Percentiles rank a stretch among this genome's conserved stretches.
Conservation (phyloP, 2,113 vertebrate genomes). For the Osmerus eperlanus region DNA sequence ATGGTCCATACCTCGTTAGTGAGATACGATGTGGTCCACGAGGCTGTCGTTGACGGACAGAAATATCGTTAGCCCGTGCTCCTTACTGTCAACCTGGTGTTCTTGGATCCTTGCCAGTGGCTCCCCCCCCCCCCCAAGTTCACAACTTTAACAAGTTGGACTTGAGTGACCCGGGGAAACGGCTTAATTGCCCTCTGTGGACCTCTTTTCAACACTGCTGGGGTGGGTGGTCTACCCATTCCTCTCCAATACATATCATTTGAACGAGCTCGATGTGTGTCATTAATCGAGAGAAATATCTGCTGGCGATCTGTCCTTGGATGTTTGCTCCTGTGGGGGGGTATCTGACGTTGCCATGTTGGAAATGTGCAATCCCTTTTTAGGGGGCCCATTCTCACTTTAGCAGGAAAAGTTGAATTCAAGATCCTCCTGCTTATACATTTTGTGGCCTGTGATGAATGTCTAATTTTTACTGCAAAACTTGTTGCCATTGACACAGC, state of each 20-base stretch:
- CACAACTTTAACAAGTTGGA: slow-evolving; percentile 53
- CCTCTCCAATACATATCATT: slow-evolving; percentile 29
- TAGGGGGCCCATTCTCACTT: not conserved
- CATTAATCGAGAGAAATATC: slow-evolving; percentile 37
- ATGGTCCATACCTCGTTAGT: slow-evolving; percentile 34
- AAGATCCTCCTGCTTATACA: too few relatives aligned
- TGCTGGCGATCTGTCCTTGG: slow-evolving; percentile 13
- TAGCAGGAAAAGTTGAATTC: too few relatives aligned
- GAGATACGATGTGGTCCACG: slow-evolving; percentile 23
- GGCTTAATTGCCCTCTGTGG: slow-evolving; percentile 52
- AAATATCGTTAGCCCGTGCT: slow-evolving; percentile 13
- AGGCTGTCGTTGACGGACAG: slow-evolving; percentile 12
- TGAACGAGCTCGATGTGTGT: slow-evolving; percentile 22
- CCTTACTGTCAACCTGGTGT: slow-evolving; percentile 24
- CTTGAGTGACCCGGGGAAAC: slow-evolving; percentile 53
- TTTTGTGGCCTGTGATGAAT: too few relatives aligned
- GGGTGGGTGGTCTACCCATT: slow-evolving; percentile 60
- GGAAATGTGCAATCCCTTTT: not conserved
- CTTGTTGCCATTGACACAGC: too few relatives aligned
- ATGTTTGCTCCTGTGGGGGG: not conserved
- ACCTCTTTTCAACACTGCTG: slow-evolving; percentile 43
- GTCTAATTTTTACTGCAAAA: too few relatives aligned
- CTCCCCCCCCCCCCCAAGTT: slow-evolving; percentile 11
- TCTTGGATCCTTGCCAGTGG: slow-evolving; percentile 31
- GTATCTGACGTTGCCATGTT: not conserved